Conservation (phyloP, 2,888 invertebrate species). For the Drosophila niveifrons region DNA sequence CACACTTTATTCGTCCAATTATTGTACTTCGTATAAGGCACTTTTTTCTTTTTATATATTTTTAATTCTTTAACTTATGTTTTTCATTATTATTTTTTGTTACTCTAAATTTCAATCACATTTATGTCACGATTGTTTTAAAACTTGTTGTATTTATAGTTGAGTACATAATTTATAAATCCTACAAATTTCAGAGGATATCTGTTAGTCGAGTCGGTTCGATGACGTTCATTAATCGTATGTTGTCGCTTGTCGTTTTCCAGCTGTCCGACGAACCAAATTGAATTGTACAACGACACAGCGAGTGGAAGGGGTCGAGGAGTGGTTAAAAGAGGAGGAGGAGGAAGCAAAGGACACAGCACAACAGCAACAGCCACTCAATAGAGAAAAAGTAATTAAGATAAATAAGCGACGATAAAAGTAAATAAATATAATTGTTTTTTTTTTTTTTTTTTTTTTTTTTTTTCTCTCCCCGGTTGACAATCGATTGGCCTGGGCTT, state of each 20-base stretch:
- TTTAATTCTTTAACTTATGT: no score
- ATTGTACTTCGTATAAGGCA: no score
- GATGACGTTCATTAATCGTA: slow-evolving; percentile 8
- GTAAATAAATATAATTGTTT: slow-evolving; percentile 80
- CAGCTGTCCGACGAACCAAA: slow-evolving; percentile 67
- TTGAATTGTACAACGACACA: slow-evolving; percentile 68
- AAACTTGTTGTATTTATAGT: no score
- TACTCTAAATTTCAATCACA: no score
- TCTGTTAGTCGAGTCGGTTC: slow-evolving; percentile 4
- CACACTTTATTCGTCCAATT: no score
- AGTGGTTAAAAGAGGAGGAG: background rate
- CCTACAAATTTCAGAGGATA: slow-evolving; percentile 6
- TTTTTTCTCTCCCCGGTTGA: slow-evolving; percentile 50
- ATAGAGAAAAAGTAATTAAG: slow-evolving; percentile 78
- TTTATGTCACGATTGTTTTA: no score
- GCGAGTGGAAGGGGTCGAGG: slow-evolving; percentile 1
- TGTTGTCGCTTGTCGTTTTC: slow-evolving; percentile 50
- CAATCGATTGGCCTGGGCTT: slow-evolving; percentile 60
- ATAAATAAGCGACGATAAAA: slow-evolving; percentile 77
- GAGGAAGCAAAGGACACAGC: slow-evolving; percentile 1
- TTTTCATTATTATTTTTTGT: no score
- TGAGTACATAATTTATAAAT: no score
- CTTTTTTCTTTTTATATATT: no score
- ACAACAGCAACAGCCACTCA: slow-evolving; percentile 56
- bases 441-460: slow-evolving; percentile 25